These are phyloP conservation scores for Tetramorium simillimum DNA, from an alignment of 1,140 invertebrate genomes.

Conservation along the genomic window DNA sequence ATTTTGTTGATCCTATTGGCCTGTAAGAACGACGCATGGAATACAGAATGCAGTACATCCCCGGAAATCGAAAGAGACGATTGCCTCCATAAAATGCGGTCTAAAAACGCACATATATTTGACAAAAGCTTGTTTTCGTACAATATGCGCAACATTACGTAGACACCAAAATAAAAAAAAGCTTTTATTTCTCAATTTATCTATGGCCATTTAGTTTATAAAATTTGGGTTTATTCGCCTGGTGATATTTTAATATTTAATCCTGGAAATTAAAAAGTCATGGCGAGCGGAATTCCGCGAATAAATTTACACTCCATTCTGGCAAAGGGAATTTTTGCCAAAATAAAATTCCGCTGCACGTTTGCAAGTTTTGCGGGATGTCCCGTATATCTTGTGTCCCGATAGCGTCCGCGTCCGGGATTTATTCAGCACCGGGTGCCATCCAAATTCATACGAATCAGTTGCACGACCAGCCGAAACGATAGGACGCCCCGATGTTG, in stretches of 20 bases:
- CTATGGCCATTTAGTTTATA: no score
- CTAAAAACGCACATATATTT: not conserved
- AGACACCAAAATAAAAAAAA: not conserved
- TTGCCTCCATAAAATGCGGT: not conserved
- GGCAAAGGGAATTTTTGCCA: not conserved
- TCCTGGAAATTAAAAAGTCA: conserved; percentile 18
- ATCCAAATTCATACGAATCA: conserved; percentile 65
- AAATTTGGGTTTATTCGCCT: not conserved
- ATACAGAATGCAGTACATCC: not conserved
- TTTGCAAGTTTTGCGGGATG: conserved; percentile 35
- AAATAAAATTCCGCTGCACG: conserved; percentile 39
- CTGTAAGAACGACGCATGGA: conserved; percentile 14
- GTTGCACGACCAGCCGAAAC: conserved; percentile 45
- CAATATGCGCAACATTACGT: not conserved
- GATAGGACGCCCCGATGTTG: conserved; percentile 1
- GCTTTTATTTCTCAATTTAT: not conserved
- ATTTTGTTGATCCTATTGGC: conserved; percentile 18
- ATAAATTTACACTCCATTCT: conserved; percentile 37
- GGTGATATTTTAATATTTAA: conserved; percentile 18
- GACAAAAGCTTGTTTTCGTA: not conserved
- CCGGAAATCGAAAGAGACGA: conserved; percentile 17
- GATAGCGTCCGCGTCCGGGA: conserved; percentile 45
- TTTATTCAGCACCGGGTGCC: conserved; percentile 61
- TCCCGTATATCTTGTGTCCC: conserved; percentile 42
- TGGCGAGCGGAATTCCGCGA: not conserved